Evolutionary conservation across 35 echinoderm and acorn worm genomes (phyloP).

Genomic region (Eucidaris tribuloides): DNA sequence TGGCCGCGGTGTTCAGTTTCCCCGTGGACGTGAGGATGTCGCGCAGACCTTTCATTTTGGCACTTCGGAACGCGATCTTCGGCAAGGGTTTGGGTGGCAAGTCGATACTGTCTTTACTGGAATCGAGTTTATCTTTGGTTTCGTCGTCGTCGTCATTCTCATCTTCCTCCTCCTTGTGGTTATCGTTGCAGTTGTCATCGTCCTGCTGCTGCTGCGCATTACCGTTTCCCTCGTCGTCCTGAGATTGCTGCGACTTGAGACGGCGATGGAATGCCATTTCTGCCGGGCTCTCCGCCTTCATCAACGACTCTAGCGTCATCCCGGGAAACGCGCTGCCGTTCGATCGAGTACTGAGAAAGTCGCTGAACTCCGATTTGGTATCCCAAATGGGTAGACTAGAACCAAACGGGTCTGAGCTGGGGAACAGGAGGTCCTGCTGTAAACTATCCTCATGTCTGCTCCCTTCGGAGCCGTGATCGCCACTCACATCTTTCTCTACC

Average conservation of each 20-base stretch:
- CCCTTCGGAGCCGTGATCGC: too few species aligned
- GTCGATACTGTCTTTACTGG: background rate
- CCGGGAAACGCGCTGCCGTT: constrained; percentile 96
- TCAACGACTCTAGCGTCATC: constrained; percentile 95
- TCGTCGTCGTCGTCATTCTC: constrained; percentile 60
- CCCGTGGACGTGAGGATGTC: constrained; percentile 80
- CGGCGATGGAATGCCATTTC: constrained; percentile 92
- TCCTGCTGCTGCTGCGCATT: constrained; percentile 1
- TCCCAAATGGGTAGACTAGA: constrained; percentile 44
- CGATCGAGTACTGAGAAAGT: constrained; percentile 80
- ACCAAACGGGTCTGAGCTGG: constrained; percentile 47
- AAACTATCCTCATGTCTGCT: constrained; percentile 32
- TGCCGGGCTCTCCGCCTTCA: constrained; percentile 98
- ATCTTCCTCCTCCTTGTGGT: background rate
- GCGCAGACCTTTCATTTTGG: constrained; percentile 84
- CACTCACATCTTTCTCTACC: too few species aligned
- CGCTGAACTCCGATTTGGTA: constrained; percentile 85
- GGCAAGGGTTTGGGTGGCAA: constrained; percentile 21
- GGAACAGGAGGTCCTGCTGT: constrained; percentile 36
- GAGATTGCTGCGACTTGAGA: constrained; percentile 71
- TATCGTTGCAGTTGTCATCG: too few species aligned
- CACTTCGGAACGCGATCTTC: constrained; percentile 71
- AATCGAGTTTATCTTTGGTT: background rate
- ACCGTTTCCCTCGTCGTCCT: constrained; percentile 35
- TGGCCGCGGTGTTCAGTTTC: constrained; percentile 95